Conservation (phyloP, 2,113 vertebrate genomes). For the Pipra filicauda region DNA sequence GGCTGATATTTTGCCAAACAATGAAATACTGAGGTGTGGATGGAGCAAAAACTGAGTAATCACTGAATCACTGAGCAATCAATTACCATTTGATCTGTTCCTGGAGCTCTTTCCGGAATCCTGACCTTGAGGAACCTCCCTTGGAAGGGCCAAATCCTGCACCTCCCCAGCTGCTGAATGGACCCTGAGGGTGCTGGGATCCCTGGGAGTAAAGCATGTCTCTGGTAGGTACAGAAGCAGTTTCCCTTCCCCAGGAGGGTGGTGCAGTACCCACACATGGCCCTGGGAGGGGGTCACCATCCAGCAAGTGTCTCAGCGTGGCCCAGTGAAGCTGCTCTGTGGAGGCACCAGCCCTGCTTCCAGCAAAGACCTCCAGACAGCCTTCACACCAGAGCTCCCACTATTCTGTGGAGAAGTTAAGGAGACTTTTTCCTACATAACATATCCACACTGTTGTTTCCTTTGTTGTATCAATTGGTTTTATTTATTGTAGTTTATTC, state of each 20-base stretch:
- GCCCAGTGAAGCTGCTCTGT: neutral
- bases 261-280: fast-evolving
- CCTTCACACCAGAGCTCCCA: neutral
- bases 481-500: neutral
- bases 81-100: neutral
- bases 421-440: neutral
- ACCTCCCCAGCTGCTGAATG: neutral
- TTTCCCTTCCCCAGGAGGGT: neutral
- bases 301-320: neutral
- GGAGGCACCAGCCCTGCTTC: neutral
- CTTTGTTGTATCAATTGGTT: neutral
- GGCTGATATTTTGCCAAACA: conserved; percentile 23
- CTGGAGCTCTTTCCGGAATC: neutral
- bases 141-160: neutral
- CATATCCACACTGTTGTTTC: neutral
- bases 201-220: neutral
- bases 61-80: conserved; percentile 36
- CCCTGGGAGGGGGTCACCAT: neutral
- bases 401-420: neutral
- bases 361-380: neutral
- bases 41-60: conserved; percentile 41
- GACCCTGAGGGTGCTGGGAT: neutral
- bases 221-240: neutral
- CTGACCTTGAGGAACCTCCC: neutral
- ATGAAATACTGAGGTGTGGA: conserved; percentile 37